Base-by-base conservation (phyloP, 2,113 vertebrate genomes). In the Ornithorhynchus anatinus region DNA sequence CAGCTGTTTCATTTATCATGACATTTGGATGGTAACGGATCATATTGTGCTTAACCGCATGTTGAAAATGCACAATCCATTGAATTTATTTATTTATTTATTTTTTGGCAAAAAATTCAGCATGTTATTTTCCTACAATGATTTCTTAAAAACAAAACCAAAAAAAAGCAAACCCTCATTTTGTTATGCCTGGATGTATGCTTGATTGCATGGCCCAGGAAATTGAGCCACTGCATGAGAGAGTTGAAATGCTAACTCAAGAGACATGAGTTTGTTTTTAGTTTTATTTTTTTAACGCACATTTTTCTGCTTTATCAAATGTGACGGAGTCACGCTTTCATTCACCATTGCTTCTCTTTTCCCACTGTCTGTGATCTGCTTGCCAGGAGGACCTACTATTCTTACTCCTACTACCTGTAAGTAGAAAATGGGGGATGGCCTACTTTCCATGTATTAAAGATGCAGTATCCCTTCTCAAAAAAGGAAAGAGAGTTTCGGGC, bases 381-480 rank as follows among this genome's bases (percentile, higher is more conserved):
- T 96, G 94, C 96, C 96, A 99, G 98, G 95, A 99, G 98, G 98
- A 99, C 95, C 97, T 98, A 98, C 98, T 98, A 99, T 98, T 98
- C 98, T 95, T 99, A 99, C 96, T 99, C 98, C 95, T 99, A 99
- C 97, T 99, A 99, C 96, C 98, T 99, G 98, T 99, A 99, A 99
- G 98, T 99, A 99, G 95, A 97, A 96, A 89, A 93, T 69, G 92
- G 93, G 94, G 96, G 93, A 91, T 88, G 91, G 90, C 89, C 74
- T 75, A 81, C 81, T 93, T 91, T 93, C 93, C 73, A 5, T 96
- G 84, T 97, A 93, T 96, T 95, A 94, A 96, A 96, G 95, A 96
- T 96, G 97, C 97, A 98, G 95, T 98, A 97, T 98, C 96, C 96
- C 97, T 99, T 98, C 98, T 95, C 92, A 95, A 97, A 96, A 92